A percentile compares a stretch with the other conserved stretches of the same genome.
These are phyloP conservation scores for Hanleya hanleyi DNA, from an alignment of 2,888 invertebrate genomes.

Conservation along the genomic window DNA sequence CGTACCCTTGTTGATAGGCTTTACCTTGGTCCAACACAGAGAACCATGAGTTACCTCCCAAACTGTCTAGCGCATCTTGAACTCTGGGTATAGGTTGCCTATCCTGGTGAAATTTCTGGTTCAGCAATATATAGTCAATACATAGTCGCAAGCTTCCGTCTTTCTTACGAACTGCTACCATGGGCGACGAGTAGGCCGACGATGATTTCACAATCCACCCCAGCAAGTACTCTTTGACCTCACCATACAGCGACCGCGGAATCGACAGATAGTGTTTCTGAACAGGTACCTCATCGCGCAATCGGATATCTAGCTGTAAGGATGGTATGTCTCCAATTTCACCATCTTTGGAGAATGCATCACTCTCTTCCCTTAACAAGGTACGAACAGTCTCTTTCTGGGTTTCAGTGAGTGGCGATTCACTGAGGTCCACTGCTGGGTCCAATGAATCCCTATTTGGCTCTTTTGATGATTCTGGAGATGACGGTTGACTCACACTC, in stretches of 20 bases:
- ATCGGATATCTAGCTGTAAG: neutral
- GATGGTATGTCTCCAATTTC: constrained; percentile 1
- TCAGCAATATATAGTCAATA: neutral
- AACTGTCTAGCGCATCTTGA: constrained; percentile 1
- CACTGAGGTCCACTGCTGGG: neutral
- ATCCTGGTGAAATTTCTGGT: neutral
- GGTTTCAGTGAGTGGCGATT: neutral
- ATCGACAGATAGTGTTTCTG: neutral
- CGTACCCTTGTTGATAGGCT: neutral
- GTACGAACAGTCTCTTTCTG: neutral
- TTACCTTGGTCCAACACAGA: constrained; percentile 8
- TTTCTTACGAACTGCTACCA: constrained; percentile 5
- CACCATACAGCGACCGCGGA: constrained; percentile 1
- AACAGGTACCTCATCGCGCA: constrained; percentile 3
- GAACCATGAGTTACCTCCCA: constrained; percentile 4
- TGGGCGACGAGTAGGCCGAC: too few relatives aligned
- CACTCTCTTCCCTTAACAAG: neutral
- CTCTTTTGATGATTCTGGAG: too few relatives aligned
- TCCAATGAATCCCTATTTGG: neutral
- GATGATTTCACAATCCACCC: neutral
- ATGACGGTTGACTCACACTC: too few relatives aligned
- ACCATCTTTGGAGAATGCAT: constrained; percentile 6
- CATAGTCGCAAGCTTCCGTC: constrained; percentile 9
- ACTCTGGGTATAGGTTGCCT: neutral
- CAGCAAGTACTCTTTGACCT: constrained; percentile 13